These are phyloP conservation scores for Amiota communis DNA, from an alignment of 2,888 invertebrate species.

Conservation along the genomic window DNA sequence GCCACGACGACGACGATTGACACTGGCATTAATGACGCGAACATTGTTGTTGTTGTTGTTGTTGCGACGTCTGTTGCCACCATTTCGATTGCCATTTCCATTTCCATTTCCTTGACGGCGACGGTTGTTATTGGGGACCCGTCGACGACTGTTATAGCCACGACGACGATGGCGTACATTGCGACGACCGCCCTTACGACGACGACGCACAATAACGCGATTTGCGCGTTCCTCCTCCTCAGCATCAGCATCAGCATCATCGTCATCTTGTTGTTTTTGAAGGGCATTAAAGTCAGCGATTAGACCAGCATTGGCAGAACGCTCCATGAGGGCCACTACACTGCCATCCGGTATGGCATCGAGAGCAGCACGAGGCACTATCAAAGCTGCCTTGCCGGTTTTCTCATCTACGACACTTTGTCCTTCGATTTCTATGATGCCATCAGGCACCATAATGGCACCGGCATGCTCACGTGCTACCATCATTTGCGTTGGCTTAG, in stretches of 20 bases:
- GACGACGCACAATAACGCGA: conserved; percentile 62
- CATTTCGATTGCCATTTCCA: conserved; percentile 31
- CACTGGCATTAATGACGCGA: conserved; percentile 37
- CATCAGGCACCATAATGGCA: conserved; percentile 66
- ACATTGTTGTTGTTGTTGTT: too few species aligned
- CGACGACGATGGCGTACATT: conserved; percentile 50
- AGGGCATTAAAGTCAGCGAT: conserved; percentile 32
- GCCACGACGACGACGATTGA: conserved; percentile 46
- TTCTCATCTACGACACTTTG: conserved; percentile 65
- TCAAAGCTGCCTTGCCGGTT: conserved; percentile 63
- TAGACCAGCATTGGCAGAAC: conserved; percentile 37
- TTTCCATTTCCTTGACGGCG: conserved; percentile 45
- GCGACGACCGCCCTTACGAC: conserved; percentile 53
- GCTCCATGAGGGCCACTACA: conserved; percentile 66
- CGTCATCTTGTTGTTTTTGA: conserved; percentile 13
- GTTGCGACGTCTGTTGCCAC: conserved; percentile 46
- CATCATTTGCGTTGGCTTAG: conserved; percentile 60
- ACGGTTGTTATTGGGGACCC: conserved; percentile 35
- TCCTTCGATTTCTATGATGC: conserved; percentile 66
- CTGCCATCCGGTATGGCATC: conserved; percentile 68
- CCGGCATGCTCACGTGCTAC: conserved; percentile 63
- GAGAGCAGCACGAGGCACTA: conserved; percentile 64
- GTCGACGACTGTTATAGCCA: conserved; percentile 35
- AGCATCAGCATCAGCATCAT: conserved; percentile 42
- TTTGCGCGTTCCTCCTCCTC: conserved; percentile 62